Evolutionary conservation across 2,797 vertebrate species (phyloP), one percentile per base, ranked within the genome.

Genomic region (Syncerus caffer): DNA sequence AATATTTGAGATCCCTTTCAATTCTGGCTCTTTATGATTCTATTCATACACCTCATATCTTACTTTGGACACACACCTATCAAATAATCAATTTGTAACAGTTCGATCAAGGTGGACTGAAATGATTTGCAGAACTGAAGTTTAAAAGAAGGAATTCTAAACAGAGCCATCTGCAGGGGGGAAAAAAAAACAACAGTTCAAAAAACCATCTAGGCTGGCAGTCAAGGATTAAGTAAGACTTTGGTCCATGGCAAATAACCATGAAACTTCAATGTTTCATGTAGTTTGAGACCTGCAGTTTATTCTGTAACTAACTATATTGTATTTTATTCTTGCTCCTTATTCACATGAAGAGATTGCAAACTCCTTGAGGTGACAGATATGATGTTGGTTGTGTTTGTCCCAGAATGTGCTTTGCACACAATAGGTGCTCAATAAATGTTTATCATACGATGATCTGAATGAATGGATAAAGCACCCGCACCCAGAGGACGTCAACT

Each of bases 141-240:
- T 87, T 95, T 87, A 92, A 90, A 91, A 64, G 50, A 94, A 96
- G 84, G 21, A 92, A 87, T 92, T 94, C 83, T 92, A 29, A 89
- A 78, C 89, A n/a, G 42, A 58, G 57, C 17, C 42, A 23, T 31
- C 62, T 78, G 67, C 53, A 92, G 85, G 47, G 71, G 10, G 6
- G 0, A 2, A 3, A 34, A 67, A 34, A 64, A 64, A 17, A 3
- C 3, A 17, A 3, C 3, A 74, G 21, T n/a, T 57, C 34, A 85
- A 76, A 71, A 93, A 89, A 27, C 10, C 7, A 6, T 53, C 25
- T 79, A 29, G 62, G 85, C 79, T 29, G 23, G 60, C 38, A 83
- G 58, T 67, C 25, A 47, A 93, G 80, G 89, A 76, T 6, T 47
- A 53, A 50, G 42, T 19, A 90, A 62, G 55, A 51, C 12, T 76